A percentile compares a stretch with the other conserved stretches of the same genome.
Conservation (phyloP, 2,797 vertebrate species). For the Dipus sagitta region DNA sequence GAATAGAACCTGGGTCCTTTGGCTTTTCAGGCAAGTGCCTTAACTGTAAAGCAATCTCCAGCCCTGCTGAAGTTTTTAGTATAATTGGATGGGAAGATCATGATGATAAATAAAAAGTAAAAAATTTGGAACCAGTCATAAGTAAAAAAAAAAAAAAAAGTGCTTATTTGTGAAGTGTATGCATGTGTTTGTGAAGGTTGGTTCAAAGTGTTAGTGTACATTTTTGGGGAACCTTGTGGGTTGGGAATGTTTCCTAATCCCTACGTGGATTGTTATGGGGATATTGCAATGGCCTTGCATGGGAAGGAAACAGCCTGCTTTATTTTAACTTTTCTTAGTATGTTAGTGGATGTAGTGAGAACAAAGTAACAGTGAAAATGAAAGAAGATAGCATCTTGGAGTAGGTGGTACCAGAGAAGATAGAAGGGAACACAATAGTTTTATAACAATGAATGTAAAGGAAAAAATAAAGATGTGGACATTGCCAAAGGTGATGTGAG, state of each 20-base stretch:
- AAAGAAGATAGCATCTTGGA: background rate
- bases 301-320: background rate
- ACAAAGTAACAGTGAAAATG: background rate
- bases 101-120: background rate
- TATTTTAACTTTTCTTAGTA: constrained; percentile 15
- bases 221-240: background rate
- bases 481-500: background rate
- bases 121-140: background rate
- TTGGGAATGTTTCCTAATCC: background rate
- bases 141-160: background rate
- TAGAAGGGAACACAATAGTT: too few species aligned
- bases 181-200: background rate
- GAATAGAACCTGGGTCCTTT: too few species aligned
- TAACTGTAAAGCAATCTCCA: too few species aligned
- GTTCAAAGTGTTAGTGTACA: background rate
- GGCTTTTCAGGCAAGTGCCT: too few species aligned
- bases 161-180: background rate
- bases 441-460: background rate
- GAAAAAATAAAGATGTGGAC: background rate
- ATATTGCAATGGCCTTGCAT: background rate
- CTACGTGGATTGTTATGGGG: too few species aligned
- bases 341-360: background rate
- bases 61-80: too few species aligned
- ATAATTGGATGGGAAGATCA: background rate
- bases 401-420: background rate